Base-by-base conservation (phyloP, 2,113 vertebrate species). In the Corvus moneduloides region DNA sequence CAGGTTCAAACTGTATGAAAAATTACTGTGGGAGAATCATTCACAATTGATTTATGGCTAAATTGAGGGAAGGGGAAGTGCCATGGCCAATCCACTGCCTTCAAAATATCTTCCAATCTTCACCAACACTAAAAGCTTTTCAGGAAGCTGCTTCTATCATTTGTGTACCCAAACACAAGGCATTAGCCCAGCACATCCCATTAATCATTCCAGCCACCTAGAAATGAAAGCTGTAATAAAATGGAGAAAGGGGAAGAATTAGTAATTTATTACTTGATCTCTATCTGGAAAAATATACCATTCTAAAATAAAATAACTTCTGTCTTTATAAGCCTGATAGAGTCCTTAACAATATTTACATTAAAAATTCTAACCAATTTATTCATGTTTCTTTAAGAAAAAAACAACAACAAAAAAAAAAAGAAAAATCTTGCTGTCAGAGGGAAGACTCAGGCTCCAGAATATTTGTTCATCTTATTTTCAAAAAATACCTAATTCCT, bases 1-100 rank as follows among this genome's bases (percentile, higher is more conserved):
- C 59, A 88, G 72, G 83, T 97, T 97, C 94, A 97, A 97, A 96
- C 73, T 56, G 80, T 91, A 95, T 96, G 97, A 98, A 97, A 98
- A 97, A 98, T 98, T 95, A 97, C 81, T 90, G 78, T 89, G 82
- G 55, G 84, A 96, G 95, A 96, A 96, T 90, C 49, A 97, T 87
- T 97, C 89, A 78, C 84, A 89, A 97, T 69, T 97, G 98, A 98
- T 97, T 97, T 97, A 98, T 97, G 91, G 87, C 85, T 90, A 96
- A 94, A 97, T 56, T 94, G 96, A 97, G 93, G 89, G 76, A 96
- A 97, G 84, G 87, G 64, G 94, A 97, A 95, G 59, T 75, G 91
- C 87, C 59, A 89, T 30, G 83, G 84, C 95, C 92, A 95, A 96
- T 90, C 82, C 68, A 16, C 84, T 93, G 69, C 94, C 94, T 97